A percentile compares a stretch with the other conserved stretches of the same genome.
Conservation (phyloP, 2,888 invertebrate genomes). For the Ichneumoninae sp. region DNA sequence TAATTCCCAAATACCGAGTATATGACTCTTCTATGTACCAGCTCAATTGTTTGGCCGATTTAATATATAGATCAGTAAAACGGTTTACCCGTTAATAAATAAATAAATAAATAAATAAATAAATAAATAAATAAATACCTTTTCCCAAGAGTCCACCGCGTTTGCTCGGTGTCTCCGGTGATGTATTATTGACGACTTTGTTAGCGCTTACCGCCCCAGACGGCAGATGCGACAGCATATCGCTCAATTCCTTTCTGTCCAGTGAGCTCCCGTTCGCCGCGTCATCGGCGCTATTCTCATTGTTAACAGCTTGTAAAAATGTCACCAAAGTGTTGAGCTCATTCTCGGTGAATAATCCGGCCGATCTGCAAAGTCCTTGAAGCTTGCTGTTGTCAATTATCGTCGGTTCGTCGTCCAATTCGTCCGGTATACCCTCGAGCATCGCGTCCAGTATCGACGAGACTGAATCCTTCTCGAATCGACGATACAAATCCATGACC, state of each 20-base stretch:
- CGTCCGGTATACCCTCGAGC: constrained; percentile 85
- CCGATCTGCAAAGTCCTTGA: constrained; percentile 87
- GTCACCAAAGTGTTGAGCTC: constrained; percentile 88
- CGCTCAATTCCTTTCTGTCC: constrained; percentile 84
- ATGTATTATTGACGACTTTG: constrained; percentile 74
- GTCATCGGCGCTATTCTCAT: constrained; percentile 76
- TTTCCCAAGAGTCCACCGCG: constrained; percentile 82
- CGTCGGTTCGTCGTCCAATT: constrained; percentile 84
- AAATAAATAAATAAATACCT: constrained; percentile 78
- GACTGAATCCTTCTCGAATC: constrained; percentile 92
- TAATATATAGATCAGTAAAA: no score
- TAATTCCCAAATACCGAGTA: constrained; percentile 75
- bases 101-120: constrained; percentile 68
- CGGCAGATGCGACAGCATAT: constrained; percentile 85
- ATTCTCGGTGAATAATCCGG: constrained; percentile 89
- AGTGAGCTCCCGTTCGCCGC: constrained; percentile 71
- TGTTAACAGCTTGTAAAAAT: constrained; percentile 85
- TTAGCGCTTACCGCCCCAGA: constrained; percentile 71
- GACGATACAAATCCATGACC: constrained; percentile 90
- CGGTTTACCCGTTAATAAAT: constrained; percentile 20
- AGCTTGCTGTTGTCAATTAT: constrained; percentile 84
- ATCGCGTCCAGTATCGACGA: constrained; percentile 92
- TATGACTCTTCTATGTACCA: no score
- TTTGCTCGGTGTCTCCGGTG: constrained; percentile 79
- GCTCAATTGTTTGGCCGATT: no score